phyloP scores from a whole-genome alignment of 1,140 invertebrate genomes.

The Drosophila yakuba region DNA sequence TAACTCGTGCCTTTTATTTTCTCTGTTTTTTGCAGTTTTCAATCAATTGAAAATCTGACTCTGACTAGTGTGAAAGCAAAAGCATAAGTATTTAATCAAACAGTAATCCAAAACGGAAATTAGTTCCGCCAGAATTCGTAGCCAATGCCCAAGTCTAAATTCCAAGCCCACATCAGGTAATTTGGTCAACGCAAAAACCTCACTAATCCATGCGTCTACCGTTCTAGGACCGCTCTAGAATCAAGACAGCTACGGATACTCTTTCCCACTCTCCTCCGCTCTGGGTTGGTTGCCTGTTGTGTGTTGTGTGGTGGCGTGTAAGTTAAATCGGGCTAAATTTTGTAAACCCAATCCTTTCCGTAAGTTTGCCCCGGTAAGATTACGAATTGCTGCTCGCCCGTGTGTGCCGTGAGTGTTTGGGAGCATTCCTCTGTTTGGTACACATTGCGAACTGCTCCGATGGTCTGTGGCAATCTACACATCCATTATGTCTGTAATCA shows the following conservation, averaged over 20 bases:
- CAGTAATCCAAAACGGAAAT: constrained; percentile 23
- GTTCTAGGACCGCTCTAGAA: constrained; percentile 79
- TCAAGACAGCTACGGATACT: constrained; percentile 55
- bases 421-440: constrained; percentile 47
- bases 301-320: constrained; percentile 30
- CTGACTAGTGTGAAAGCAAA: constrained; percentile 54
- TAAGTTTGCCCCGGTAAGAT: constrained; percentile 46
- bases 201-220: constrained; percentile 77
- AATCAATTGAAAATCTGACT: constrained; percentile 75
- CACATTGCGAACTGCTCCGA: constrained; percentile 48
- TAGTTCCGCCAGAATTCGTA: constrained; percentile 50
- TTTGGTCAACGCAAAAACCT: constrained; percentile 66
- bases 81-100: constrained; percentile 56
- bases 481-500: constrained; percentile 58
- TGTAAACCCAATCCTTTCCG: constrained; percentile 12
- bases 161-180: constrained; percentile 63
- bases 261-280: constrained; percentile 36
- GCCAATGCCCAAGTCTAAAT: constrained; percentile 25
- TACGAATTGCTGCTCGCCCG: constrained; percentile 28
- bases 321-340: constrained; percentile 53
- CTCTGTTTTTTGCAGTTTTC: constrained; percentile 83
- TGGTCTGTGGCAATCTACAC: constrained; percentile 35
- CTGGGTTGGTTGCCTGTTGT: constrained; percentile 34
- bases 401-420: constrained; percentile 6
- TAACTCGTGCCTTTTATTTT: constrained; percentile 74